These are phyloP conservation scores for Apodemus sylvaticus DNA, from an alignment of 2,113 vertebrate species.

Conservation along the genomic window DNA sequence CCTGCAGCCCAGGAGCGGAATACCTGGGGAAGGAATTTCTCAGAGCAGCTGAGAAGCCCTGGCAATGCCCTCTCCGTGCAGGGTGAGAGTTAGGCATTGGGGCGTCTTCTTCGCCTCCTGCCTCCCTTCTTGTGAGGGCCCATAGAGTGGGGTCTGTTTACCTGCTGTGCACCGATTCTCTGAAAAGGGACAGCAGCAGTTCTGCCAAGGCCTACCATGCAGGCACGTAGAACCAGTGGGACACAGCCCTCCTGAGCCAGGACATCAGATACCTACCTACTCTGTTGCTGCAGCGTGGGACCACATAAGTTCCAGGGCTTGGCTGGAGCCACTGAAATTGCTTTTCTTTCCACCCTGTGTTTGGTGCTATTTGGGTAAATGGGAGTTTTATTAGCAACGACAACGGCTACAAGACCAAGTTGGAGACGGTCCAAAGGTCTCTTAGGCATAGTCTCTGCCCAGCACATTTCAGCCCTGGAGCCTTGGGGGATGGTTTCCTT, in stretches of 20 bases:
- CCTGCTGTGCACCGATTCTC: neutral
- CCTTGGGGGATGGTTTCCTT: neutral
- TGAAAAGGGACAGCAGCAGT: rapidly evolving
- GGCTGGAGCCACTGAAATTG: neutral
- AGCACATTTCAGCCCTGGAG: neutral
- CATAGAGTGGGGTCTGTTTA: rapidly evolving
- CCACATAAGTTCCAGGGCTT: neutral
- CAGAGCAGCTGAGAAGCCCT: neutral
- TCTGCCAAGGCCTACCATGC: neutral
- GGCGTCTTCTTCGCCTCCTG: neutral
- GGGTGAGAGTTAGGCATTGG: neutral
- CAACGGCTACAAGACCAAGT: neutral
- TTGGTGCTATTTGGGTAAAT: conserved; percentile 57
- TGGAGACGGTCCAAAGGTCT: neutral
- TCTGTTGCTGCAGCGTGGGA: neutral
- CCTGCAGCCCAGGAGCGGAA: neutral
- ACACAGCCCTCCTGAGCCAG: neutral
- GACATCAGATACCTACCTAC: rapidly evolving
- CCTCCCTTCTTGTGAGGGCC: neutral
- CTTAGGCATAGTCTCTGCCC: neutral
- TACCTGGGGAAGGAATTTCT: neutral
- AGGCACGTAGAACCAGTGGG: rapidly evolving
- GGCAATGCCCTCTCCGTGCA: neutral
- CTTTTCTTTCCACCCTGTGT: neutral
- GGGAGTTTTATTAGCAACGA: conserved; percentile 19